phyloP scores from a whole-genome alignment of 2,888 invertebrate species.

The Mythimna vitellina region DNA sequence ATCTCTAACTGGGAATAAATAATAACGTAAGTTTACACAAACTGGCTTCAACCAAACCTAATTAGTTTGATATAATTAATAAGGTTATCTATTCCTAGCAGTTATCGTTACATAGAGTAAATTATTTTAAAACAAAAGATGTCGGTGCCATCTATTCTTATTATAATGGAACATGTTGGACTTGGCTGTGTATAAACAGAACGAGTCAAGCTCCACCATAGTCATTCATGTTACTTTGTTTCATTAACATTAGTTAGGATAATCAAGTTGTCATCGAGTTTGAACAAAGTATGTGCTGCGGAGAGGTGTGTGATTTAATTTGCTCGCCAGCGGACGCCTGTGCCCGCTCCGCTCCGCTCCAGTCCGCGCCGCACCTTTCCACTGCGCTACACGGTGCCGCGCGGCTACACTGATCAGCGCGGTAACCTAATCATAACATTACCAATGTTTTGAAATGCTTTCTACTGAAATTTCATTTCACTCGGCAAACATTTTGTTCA shows the following conservation, averaged over 20 bases:
- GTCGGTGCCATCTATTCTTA: background rate
- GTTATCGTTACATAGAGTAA: background rate
- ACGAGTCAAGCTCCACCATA: background rate
- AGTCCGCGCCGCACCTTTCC: background rate
- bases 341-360: background rate
- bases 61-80: background rate
- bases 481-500: background rate
- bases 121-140: background rate
- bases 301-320: constrained; percentile 21
- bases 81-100: background rate
- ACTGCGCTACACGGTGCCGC: background rate
- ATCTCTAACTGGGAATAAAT: too few relatives aligned
- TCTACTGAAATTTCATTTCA: constrained; percentile 1
- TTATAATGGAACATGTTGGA: background rate
- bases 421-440: constrained; percentile 14
- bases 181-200: background rate
- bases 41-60: too few relatives aligned
- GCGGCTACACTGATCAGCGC: background rate
- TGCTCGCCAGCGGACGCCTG: background rate
- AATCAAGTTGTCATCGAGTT: constrained; percentile 7
- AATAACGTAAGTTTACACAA: too few relatives aligned
- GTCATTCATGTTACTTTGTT: background rate
- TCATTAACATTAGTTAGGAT: constrained; percentile 6
- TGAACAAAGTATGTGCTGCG: background rate
- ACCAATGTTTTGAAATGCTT: constrained; percentile 13